Evolutionary conservation across 2,797 vertebrate genomes (phyloP).

Genomic region (Cephalopachus bancanus): DNA sequence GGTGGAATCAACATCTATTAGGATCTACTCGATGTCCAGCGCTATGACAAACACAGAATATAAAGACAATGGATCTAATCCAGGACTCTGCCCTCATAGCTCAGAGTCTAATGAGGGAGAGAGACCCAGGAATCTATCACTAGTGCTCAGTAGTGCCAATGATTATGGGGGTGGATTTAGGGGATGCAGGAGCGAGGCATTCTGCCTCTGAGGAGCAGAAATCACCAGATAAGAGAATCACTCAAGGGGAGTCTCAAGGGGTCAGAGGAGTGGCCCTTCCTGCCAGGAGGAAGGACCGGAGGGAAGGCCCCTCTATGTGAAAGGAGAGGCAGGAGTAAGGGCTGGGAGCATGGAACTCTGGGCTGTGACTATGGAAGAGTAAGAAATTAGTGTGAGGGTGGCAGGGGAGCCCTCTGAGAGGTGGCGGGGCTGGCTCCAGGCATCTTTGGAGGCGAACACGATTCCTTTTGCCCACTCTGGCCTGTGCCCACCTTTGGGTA

Average conservation of each 20-base stretch:
- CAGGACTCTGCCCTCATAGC: not conserved
- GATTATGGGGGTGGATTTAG: not conserved
- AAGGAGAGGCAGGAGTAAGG: not conserved
- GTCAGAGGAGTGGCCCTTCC: not conserved
- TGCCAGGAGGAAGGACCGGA: not conserved
- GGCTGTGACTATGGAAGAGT: not conserved
- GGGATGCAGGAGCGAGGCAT: not conserved
- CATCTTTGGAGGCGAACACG: not conserved
- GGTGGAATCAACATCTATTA: not conserved
- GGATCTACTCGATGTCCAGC: not conserved
- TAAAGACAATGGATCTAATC: not conserved
- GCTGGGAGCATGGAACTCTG: fast-evolving
- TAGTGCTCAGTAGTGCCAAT: fast-evolving
- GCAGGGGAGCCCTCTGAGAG: too few relatives aligned
- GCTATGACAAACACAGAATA: not conserved
- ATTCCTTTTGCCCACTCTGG: not conserved
- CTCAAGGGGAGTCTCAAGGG: not conserved
- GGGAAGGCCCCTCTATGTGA: not conserved
- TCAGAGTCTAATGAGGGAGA: not conserved
- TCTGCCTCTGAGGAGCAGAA: not conserved
- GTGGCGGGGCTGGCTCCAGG: not conserved
- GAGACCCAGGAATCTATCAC: not conserved
- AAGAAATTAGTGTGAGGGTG: too few relatives aligned
- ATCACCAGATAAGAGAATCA: not conserved
- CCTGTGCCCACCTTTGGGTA: not conserved